Base-by-base conservation (phyloP, 2,113 vertebrate species). In the Phalacrocorax aristotelis region DNA sequence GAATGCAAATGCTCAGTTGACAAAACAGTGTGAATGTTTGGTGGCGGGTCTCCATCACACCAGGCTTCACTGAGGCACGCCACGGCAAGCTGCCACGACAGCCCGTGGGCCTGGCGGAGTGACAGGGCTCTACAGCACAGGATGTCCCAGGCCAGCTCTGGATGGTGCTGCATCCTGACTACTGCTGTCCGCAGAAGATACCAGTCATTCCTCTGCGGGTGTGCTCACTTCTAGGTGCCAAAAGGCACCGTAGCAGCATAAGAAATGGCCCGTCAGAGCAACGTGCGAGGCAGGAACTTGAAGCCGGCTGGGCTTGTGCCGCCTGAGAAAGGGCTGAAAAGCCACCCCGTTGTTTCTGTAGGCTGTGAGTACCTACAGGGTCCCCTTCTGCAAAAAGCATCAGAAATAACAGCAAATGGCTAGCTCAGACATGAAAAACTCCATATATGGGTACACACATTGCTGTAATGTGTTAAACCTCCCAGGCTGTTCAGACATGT, bases 361-460 rank as follows among this genome's bases (percentile, higher is more conserved):
- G n/a, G 27, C 51, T 89, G 27, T 52, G 46, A 48, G 46, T 74
- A 25, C 7, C 32, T 11, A 4, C 1, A 1, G 13, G 23, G 10
- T 75, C 10, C 9, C 21, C 17, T 77, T 74, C 55, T 66, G 52
- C n/a, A 75, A 82, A 76, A 93, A 36, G 10, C 25, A 42, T 71
- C 72, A 81, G n/a, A 81, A 91, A 52, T 69, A 91, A 57, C 6
- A 65, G 22, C 52, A 42, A 68, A 77, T 8, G 32, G 17, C 1
- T 10, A 80, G 36, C 23, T 89, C 36, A 70, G 60, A 29, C 17
- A 9, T 15, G 44, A 29, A 83, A 89, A 83, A 27, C 13, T 64
- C 40, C 13, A 7, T 26, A 13, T 21, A 13, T 0, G 0, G 8
- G 5, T 12, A 6, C 69, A 42, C 7, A 54, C 20, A 13, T 19